Evolutionary conservation across 1,140 invertebrate genomes (phyloP).

Genomic region (Drosophila pruinosa): DNA sequence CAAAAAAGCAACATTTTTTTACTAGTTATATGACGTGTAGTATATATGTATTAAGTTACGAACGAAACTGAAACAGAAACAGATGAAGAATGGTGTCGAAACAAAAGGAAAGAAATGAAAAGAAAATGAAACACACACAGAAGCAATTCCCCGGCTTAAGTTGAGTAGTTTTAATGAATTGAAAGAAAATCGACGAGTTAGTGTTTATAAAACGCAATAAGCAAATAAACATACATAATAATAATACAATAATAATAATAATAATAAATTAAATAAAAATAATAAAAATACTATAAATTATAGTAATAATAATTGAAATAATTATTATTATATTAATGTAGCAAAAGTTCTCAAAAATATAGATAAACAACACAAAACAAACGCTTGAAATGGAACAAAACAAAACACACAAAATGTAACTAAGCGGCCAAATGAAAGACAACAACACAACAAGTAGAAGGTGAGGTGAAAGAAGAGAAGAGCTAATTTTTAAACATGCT

Average conservation of each 20-base stretch:
- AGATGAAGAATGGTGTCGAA: slow-evolving; percentile 4
- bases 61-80: slow-evolving; percentile 7
- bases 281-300: slow-evolving; percentile 5
- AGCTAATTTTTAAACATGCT: slow-evolving; percentile 64
- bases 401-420: slow-evolving; percentile 56
- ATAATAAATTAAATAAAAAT: slow-evolving; percentile 21
- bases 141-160: slow-evolving; percentile 54
- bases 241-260: slow-evolving; percentile 11
- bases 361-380: slow-evolving; percentile 33
- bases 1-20: slow-evolving; percentile 61
- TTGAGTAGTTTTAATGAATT: slow-evolving; percentile 72
- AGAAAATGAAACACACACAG: background rate
- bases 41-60: slow-evolving; percentile 53
- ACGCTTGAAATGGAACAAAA: slow-evolving; percentile 35
- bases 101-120: background rate
- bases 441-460: background rate
- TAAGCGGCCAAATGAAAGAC: slow-evolving; percentile 69
- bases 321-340: too few relatives aligned
- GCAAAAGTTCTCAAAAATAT: slow-evolving; percentile 63
- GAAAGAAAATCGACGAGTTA: slow-evolving; percentile 45
- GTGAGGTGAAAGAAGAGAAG: slow-evolving; percentile 21
- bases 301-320: slow-evolving; percentile 1
- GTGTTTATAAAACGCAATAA: slow-evolving; percentile 81
- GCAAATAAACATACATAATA: slow-evolving; percentile 53
- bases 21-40: slow-evolving; percentile 65